These are phyloP conservation scores for Torymus aiolomorphi DNA, from an alignment of 2,888 invertebrate species.

Conservation along the genomic window DNA sequence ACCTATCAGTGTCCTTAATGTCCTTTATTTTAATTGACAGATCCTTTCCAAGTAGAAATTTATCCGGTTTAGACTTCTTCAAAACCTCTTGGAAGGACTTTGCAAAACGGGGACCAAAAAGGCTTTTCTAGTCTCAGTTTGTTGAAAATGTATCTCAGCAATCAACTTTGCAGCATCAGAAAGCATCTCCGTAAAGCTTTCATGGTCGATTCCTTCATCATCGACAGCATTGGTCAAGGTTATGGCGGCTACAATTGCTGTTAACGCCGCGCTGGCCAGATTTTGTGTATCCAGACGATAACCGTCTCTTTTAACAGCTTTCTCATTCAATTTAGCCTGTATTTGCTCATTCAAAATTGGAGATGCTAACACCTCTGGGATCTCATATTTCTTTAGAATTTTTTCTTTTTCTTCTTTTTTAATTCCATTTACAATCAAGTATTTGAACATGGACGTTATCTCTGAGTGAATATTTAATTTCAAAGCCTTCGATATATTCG, in stretches of 20 bases:
- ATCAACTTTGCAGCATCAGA: slow-evolving; percentile 38
- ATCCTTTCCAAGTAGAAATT: slow-evolving; percentile 21
- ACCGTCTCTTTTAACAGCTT: slow-evolving; percentile 49
- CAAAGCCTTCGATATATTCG: slow-evolving; percentile 31
- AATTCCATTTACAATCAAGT: slow-evolving; percentile 36
- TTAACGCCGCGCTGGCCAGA: slow-evolving; percentile 42
- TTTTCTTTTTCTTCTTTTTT: slow-evolving; percentile 39
- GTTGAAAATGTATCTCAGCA: slow-evolving; percentile 19
- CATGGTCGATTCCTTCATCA: slow-evolving; percentile 41
- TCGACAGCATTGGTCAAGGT: slow-evolving; percentile 40
- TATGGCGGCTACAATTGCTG: slow-evolving; percentile 39
- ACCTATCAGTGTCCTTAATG: not conserved
- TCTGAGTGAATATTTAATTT: slow-evolving; percentile 38
- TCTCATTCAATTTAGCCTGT: slow-evolving; percentile 40
- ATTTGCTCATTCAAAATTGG: slow-evolving; percentile 56
- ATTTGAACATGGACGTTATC: too few relatives aligned
- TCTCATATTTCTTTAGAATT: slow-evolving; percentile 49
- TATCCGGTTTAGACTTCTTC: slow-evolving; percentile 6
- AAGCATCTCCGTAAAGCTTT: slow-evolving; percentile 32
- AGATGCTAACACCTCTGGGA: slow-evolving; percentile 39
- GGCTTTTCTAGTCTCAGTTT: slow-evolving; percentile 30
- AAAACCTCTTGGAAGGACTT: slow-evolving; percentile 21
- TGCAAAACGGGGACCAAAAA: slow-evolving; percentile 27
- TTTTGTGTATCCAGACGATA: slow-evolving; percentile 51
- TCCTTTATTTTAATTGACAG: too few relatives aligned